phyloP scores from a whole-genome alignment of 1,140 invertebrate genomes.

The Drosophila micromelanica region DNA sequence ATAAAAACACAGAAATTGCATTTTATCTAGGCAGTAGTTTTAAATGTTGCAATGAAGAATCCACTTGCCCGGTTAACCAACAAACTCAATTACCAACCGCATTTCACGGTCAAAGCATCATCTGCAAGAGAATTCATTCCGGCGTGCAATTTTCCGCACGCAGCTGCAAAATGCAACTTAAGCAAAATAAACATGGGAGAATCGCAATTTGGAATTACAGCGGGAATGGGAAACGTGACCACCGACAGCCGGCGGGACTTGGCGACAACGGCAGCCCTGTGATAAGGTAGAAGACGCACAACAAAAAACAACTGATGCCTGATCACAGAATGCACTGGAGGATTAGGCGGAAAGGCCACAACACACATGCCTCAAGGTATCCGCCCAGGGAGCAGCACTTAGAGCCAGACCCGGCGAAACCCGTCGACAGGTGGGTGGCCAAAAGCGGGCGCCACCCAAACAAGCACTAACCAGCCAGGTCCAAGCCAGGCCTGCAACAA shows the following conservation, averaged over 20 bases:
- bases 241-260: slow-evolving; percentile 38
- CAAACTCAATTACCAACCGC: slow-evolving; percentile 16
- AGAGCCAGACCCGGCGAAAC: neutral
- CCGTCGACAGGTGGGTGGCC: slow-evolving; percentile 50
- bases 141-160: slow-evolving; percentile 43
- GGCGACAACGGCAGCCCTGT: slow-evolving; percentile 39
- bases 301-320: slow-evolving; percentile 3
- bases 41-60: neutral
- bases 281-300: slow-evolving; percentile 28
- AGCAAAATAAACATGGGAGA: slow-evolving; percentile 49
- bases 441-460: slow-evolving; percentile 1
- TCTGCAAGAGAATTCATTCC: slow-evolving; percentile 15
- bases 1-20: neutral
- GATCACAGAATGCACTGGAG: slow-evolving; percentile 5
- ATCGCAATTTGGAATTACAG: neutral
- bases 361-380: neutral
- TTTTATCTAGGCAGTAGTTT: neutral
- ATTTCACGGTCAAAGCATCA: slow-evolving; percentile 48
- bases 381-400: slow-evolving; percentile 9
- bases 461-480: slow-evolving; percentile 3
- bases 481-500: slow-evolving; percentile 24
- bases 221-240: slow-evolving; percentile 49
- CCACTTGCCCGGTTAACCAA: slow-evolving; percentile 22
- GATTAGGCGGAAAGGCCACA: neutral
- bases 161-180: slow-evolving; percentile 51